These are phyloP conservation scores for Lophura swinhoii DNA, from an alignment of 2,797 vertebrate species.

Conservation along the genomic window DNA sequence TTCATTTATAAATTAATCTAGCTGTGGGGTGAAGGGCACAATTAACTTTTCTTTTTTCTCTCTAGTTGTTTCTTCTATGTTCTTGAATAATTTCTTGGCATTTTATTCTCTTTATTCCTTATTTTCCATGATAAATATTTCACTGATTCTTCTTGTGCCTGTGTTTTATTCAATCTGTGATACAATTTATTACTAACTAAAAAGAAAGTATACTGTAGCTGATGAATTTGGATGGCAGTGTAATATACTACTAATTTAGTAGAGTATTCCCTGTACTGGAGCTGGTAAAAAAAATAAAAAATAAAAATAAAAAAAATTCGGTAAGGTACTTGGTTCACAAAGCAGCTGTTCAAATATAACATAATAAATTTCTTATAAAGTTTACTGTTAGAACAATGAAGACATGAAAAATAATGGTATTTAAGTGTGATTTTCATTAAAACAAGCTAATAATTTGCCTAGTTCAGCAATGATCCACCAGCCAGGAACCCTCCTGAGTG, in stretches of 20 bases:
- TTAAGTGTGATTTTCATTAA: conserved; percentile 17
- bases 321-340: not conserved
- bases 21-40: not conserved
- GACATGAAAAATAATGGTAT: conserved; percentile 40
- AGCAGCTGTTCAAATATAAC: not conserved
- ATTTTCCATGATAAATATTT: not conserved
- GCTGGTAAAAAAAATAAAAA: not conserved
- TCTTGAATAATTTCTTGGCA: not conserved
- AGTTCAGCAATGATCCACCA: conserved; percentile 2
- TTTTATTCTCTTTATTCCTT: not conserved
- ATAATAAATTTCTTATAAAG: conserved; percentile 12
- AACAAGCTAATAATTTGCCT: conserved; percentile 22
- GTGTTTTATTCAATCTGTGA: not conserved
- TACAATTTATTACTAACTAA: not conserved
- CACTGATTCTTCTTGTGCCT: not conserved
- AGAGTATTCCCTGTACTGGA: not conserved
- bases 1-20: not conserved
- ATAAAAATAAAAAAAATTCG: not conserved
- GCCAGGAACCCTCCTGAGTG: not conserved
- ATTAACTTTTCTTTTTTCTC: not conserved
- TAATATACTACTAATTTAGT: not conserved
- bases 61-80: not conserved
- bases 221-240: not conserved
- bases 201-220: not conserved
- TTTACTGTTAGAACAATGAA: conserved; percentile 25